Evolutionary conservation across 2,888 invertebrate species (phyloP), one percentile per base, ranked within the genome.

Genomic region (Eumerus sabulonum): DNA sequence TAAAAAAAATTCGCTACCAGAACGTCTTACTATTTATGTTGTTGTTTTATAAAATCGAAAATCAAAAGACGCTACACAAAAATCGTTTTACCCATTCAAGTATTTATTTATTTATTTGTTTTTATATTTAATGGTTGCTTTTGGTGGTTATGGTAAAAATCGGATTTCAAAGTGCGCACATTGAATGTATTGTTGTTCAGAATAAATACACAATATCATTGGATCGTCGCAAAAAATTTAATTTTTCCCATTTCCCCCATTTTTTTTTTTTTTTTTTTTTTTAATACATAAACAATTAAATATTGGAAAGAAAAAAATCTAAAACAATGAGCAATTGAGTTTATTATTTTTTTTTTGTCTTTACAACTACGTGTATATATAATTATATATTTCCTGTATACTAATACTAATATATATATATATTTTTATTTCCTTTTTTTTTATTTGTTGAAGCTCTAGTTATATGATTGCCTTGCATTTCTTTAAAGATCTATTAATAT

Each of bases 401-500:
- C 86, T 86, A 86, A 87, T 90, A 90, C 88, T 88, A 88, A 89
- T 88, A 76, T 73, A 88, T 87, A 63, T 67, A 56, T 56, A 89
- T 27, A 40, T 40, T 40, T 63, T 90, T 90, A 90, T 90, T 90
- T 90, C 89, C 62, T 44, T 57, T 64, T 76, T 62, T 47, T 36
- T 83, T 79, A 76, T 64, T 83, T 82, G 71, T 82, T 86, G 87
- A 88, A 87, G 88, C 87, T 88, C 87, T 88, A 87, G 86, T 86
- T 86, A 84, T 86, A 88, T 87, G 87, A 87, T 87, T 87, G 87
- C 87, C 87, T 86, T 88, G 87, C 87, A 88, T 86, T 86, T 86
- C 85, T 87, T 86, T 85, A 86, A 84, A 82, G 66, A 81, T 85
- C 85, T 83, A 83, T 79, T 76, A 84, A 83, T 81, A 57, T 74